Conservation (phyloP, 2,113 vertebrate species). For the Ovis canadensis region DNA sequence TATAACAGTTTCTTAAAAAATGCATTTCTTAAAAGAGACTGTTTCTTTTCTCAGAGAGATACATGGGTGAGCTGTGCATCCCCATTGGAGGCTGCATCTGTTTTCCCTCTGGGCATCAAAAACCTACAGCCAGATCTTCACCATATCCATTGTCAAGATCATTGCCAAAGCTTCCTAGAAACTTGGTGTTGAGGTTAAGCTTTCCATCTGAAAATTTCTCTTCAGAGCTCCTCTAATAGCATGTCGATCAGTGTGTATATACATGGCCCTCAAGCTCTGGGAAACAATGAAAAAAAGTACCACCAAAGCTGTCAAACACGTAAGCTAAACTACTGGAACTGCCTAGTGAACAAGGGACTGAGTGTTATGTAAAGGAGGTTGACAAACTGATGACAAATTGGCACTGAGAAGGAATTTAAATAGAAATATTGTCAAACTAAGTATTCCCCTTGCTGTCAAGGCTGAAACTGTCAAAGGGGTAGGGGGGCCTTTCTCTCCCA, state of each 20-base stretch:
- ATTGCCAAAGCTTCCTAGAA: not conserved
- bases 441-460: not conserved
- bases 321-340: not conserved
- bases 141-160: not conserved
- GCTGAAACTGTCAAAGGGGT: not conserved
- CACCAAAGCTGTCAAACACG: not conserved
- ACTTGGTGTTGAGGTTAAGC: not conserved
- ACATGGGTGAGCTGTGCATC: not conserved
- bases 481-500: too few species aligned
- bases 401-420: not conserved
- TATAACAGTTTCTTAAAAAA: not conserved
- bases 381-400: not conserved
- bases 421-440: not conserved
- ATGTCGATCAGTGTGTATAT: not conserved
- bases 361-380: not conserved
- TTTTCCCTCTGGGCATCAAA: not conserved
- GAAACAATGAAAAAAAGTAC: not conserved
- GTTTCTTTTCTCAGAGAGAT: not conserved
- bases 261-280: not conserved
- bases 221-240: not conserved
- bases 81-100: not conserved
- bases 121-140: not conserved
- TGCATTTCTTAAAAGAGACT: not conserved
- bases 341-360: not conserved
- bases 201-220: not conserved